Evolutionary conservation across 2,797 vertebrate genomes (phyloP).

Genomic region (Myotis daubentonii): DNA sequence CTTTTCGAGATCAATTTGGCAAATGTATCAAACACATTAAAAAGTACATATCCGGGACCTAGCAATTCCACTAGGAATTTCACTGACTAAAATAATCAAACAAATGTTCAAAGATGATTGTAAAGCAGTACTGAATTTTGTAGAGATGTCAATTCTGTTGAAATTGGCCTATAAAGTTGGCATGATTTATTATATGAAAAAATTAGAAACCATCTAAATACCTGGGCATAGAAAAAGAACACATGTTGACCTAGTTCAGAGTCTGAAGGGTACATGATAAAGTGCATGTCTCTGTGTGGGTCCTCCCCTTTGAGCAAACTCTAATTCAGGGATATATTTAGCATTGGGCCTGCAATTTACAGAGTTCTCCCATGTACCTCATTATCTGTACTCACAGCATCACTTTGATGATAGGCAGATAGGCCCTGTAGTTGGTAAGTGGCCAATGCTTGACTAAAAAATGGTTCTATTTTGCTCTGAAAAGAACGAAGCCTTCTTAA

Average conservation of each 20-base stretch:
- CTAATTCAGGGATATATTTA: neutral
- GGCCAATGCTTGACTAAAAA: neutral
- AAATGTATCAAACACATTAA: conserved; percentile 4
- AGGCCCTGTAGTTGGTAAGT: neutral
- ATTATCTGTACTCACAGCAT: neutral
- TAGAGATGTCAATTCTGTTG: neutral
- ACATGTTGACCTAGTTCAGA: neutral
- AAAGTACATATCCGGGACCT: neutral
- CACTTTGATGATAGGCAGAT: neutral
- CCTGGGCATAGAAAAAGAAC: neutral
- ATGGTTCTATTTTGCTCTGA: neutral
- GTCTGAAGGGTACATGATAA: neutral
- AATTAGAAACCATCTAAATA: neutral
- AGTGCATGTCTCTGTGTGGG: neutral
- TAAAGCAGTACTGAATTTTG: neutral
- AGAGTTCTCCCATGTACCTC: neutral
- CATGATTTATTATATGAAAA: neutral
- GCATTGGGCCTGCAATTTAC: neutral
- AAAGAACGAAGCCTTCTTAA: conserved; percentile 30
- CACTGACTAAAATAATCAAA: conserved; percentile 13
- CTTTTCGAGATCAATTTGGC: conserved; percentile 14
- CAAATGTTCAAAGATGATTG: neutral
- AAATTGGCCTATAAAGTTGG: neutral
- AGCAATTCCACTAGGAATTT: neutral
- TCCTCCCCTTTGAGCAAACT: neutral